Evolutionary conservation across 2,113 vertebrate genomes (phyloP), one percentile per base, ranked within the genome.

Genomic region (Formicarius rufipectus): DNA sequence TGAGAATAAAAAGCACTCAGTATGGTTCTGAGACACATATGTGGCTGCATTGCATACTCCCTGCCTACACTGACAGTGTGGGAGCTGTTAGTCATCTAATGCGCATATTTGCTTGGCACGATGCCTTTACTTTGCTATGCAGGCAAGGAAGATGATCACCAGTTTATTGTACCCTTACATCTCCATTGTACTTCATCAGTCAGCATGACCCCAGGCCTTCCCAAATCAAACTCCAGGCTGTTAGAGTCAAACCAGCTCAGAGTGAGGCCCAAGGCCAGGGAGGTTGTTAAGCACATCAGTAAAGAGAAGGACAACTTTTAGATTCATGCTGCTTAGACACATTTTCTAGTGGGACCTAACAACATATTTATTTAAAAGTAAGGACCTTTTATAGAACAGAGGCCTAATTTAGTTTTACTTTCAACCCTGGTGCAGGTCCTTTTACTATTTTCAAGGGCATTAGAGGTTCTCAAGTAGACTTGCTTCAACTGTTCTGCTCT

Each of bases 1-100:
- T 91, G 91, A 84, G 90, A 91, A 93, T 87, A 95, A 96, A 96
- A 96, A 96, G 75, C 90, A 91, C 45, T 92, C 66, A 4, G 87
- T 89, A 64, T 66, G 91, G 87, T 88, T 94, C 93, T 82, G 85
- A 93, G 89, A 93, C 84, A 91, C 82, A 84, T 96, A 95, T 90
- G 91, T 93, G 96, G 92, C 75, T 96, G 92, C 96, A 95, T 49
- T 90, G 92, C 96, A 97, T 93, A 96, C 85, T 94, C 87, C 93
- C 96, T 97, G 96, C 97, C 96, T 95, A 97, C 96, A 95, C 95
- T 94, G 93, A 75, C 85, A 94, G 95, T 90, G 97, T 97, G 96
- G 97, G 96, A 97, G 97, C 93, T 94, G 93, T 97, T 97, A 97
- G 96, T 97, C 97, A 97, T 97, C 97, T 90, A 95, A 95, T 96